phyloP scores from a whole-genome alignment of 2,113 vertebrate species.

The Numida meleagris region DNA sequence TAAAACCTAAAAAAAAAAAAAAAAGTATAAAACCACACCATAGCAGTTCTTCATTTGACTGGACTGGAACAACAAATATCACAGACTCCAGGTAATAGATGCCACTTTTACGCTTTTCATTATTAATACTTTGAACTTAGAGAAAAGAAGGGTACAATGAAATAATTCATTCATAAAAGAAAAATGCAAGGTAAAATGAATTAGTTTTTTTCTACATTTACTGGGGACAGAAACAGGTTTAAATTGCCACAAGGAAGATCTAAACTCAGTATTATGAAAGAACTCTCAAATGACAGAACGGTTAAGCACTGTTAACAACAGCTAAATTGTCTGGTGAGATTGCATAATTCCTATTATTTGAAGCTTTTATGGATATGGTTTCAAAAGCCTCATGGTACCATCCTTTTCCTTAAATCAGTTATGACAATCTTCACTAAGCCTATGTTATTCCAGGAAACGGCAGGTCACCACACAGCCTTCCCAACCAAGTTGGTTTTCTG shows the following conservation, averaged over 20 bases:
- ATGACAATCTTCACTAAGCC: not conserved
- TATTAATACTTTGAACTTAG: not conserved
- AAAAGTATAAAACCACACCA: not conserved
- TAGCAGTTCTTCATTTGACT: not conserved
- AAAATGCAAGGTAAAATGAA: not conserved
- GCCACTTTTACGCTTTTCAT: not conserved
- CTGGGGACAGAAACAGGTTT: not conserved
- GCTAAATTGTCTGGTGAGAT: not conserved
- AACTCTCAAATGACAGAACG: not conserved
- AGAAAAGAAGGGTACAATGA: not conserved
- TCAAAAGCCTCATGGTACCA: not conserved
- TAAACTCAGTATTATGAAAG: not conserved
- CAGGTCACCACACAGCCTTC: not conserved
- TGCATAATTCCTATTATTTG: not conserved
- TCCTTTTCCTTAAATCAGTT: not conserved
- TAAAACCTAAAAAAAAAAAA: not conserved
- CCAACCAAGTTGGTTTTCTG: not conserved
- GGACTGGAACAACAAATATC: not conserved
- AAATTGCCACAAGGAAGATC: not conserved
- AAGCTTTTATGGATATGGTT: not conserved
- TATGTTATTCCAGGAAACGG: not conserved
- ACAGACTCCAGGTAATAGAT: not conserved
- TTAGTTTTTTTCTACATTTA: not conserved
- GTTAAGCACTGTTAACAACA: constrained; percentile 1
- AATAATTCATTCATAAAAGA: not conserved